phyloP scores from a whole-genome alignment of 2,888 invertebrate species.

The Stenotaenia linearis region DNA sequence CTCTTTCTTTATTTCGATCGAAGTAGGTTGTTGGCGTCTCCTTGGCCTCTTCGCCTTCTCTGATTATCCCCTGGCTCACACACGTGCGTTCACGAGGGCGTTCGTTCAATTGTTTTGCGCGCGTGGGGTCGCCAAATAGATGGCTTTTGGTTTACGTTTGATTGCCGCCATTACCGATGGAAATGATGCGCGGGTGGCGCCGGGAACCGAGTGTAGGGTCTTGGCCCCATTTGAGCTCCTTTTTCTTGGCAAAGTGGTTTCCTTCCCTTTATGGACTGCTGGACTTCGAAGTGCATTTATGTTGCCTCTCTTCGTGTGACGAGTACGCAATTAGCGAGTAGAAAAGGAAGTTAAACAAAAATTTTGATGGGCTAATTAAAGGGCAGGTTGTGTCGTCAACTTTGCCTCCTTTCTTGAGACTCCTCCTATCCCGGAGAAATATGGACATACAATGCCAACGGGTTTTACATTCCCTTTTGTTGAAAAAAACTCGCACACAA shows the following conservation, averaged over 20 bases:
- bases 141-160: conserved; percentile 26
- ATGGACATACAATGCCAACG: background rate
- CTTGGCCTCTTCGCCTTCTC: conserved; percentile 26
- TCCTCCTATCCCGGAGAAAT: background rate
- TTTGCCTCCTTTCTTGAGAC: conserved; percentile 7
- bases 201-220: conserved; percentile 10
- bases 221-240: conserved; percentile 26
- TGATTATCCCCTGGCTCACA: conserved; percentile 21
- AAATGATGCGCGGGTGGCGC: conserved; percentile 26
- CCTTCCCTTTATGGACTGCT: conserved; percentile 26
- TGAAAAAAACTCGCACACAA: background rate
- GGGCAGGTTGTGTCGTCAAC: conserved; percentile 23
- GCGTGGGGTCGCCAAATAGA: conserved; percentile 26
- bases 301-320: conserved; percentile 5
- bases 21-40: conserved; percentile 14
- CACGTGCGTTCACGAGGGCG: conserved; percentile 26
- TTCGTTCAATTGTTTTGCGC: conserved; percentile 26
- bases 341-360: conserved; percentile 16
- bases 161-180: conserved; percentile 26
- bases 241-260: conserved; percentile 26
- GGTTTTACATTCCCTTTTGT: background rate
- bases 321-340: conserved; percentile 14
- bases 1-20: conserved; percentile 20
- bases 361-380: conserved; percentile 11
- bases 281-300: conserved; percentile 14